A percentile compares a stretch with the other conserved stretches of the same genome.
Conservation (phyloP, 2,113 vertebrate genomes). For the Ctenodactylus gundi region DNA sequence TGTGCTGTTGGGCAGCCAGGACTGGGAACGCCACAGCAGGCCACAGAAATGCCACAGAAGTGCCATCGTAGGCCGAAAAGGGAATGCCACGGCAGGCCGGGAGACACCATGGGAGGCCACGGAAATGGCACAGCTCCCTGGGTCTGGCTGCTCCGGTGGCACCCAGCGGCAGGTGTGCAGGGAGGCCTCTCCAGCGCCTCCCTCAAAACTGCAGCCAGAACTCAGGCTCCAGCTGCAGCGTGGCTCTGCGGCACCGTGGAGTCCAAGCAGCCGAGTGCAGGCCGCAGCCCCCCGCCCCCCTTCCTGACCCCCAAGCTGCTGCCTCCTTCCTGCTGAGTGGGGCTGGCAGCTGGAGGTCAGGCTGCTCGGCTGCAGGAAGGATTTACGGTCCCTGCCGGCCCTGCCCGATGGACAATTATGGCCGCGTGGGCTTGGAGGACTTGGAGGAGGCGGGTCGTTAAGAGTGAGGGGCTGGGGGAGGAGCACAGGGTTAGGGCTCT, state of each 20-base stretch:
- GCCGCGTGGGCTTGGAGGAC: slow-evolving; percentile 9
- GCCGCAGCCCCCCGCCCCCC: neutral
- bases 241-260: neutral
- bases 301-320: neutral
- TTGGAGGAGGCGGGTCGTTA: neutral
- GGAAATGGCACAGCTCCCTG: accelerated
- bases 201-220: neutral
- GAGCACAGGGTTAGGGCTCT: no score
- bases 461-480: no score
- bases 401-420: slow-evolving; percentile 58
- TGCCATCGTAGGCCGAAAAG: no score
- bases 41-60: no score
- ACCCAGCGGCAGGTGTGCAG: neutral
- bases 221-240: neutral
- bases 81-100: no score
- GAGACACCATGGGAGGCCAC: no score
- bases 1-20: neutral
- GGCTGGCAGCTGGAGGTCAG: slow-evolving; percentile 15
- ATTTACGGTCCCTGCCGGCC: slow-evolving; percentile 40
- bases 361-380: neutral
- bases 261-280: neutral
- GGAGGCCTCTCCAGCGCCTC: neutral
- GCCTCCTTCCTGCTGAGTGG: neutral
- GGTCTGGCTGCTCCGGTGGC: neutral
- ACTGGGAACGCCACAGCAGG: no score